These are phyloP conservation scores for Euplexia lucipara DNA, from an alignment of 2,888 invertebrate species.

Conservation along the genomic window DNA sequence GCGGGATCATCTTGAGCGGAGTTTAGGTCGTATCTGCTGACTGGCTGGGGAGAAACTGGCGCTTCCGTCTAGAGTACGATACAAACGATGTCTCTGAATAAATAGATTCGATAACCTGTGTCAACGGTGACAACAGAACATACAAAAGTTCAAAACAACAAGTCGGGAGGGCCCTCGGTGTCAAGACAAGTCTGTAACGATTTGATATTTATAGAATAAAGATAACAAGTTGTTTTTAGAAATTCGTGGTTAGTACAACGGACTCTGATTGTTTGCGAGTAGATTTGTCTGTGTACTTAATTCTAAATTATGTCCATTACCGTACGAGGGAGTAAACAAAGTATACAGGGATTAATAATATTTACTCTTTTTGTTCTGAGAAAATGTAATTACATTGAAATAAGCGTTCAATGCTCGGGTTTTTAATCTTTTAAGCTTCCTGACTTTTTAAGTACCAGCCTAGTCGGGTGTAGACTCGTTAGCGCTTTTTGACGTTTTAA, in stretches of 20 bases:
- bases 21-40: conserved; percentile 70
- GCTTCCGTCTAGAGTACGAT: conserved; percentile 83
- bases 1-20: conserved; percentile 74
- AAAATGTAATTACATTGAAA: conserved; percentile 33
- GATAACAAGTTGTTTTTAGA: conserved; percentile 84
- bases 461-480: conserved; percentile 42
- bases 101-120: conserved; percentile 88
- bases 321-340: conserved; percentile 44
- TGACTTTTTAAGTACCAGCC: conserved; percentile 18
- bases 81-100: conserved; percentile 78
- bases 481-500: conserved; percentile 42
- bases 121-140: conserved; percentile 84
- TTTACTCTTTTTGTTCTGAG: conserved; percentile 16
- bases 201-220: conserved; percentile 85
- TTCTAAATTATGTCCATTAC: conserved; percentile 46
- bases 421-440: conserved; percentile 22
- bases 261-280: conserved; percentile 46
- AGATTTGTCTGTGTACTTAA: conserved; percentile 54
- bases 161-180: conserved; percentile 77
- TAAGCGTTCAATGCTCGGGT: conserved; percentile 6
- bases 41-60: conserved; percentile 76
- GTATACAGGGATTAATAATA: conserved; percentile 14
- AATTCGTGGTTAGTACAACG: conserved; percentile 73
- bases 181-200: conserved; percentile 80
- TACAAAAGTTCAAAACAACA: conserved; percentile 88